These are phyloP conservation scores for Halichoerus grypus DNA, from an alignment of 2,113 vertebrate genomes.

Conservation along the genomic window DNA sequence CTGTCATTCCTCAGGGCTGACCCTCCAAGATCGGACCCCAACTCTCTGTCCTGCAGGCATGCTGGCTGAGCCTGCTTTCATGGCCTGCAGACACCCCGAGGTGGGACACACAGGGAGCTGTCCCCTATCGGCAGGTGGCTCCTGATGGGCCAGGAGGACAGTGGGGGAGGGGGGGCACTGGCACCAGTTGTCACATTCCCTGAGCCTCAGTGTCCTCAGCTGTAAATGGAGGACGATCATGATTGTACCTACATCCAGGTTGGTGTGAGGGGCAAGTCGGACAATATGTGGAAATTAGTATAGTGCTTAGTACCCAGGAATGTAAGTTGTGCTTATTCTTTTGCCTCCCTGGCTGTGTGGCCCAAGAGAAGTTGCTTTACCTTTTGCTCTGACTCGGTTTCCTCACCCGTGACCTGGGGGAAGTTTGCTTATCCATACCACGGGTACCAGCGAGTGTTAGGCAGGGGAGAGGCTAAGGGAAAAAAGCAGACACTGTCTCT, in stretches of 20 bases:
- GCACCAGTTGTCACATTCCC: neutral
- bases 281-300: no score
- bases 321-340: rapidly evolving
- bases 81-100: neutral
- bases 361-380: neutral
- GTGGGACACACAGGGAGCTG: neutral
- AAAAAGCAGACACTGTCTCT: neutral
- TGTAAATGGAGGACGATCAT: neutral
- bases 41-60: neutral
- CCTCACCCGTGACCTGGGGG: neutral
- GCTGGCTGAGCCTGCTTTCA: rapidly evolving
- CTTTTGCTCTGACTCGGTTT: neutral
- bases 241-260: rapidly evolving
- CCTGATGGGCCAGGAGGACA: neutral
- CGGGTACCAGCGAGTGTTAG: neutral
- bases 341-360: neutral
- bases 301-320: neutral
- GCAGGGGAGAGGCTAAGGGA: rapidly evolving
- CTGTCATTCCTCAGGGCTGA: no score
- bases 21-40: neutral
- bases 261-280: rapidly evolving
- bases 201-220: neutral
- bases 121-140: neutral
- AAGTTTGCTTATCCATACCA: no score
- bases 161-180: rapidly evolving